Percentiles rank a stretch among this genome's conserved stretches.
Evolutionary conservation across 64 coral and sea anemone species (phyloP).

Genomic region (Stichodactyla mertensii): DNA sequence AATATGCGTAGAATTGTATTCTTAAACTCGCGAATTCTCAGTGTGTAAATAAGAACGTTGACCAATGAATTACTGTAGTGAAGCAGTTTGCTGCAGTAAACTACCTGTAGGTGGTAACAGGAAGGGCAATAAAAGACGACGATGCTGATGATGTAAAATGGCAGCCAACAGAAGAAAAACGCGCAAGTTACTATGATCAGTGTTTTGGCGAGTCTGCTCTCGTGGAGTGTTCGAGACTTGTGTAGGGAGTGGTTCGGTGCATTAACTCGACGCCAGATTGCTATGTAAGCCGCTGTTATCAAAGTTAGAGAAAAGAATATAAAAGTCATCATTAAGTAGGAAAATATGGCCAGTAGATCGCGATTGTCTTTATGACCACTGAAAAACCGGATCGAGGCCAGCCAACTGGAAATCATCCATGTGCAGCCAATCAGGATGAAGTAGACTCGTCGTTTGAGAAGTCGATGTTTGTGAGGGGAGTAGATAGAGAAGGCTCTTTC

Average conservation of each 20-base stretch:
- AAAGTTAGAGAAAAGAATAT: slow-evolving; percentile 40
- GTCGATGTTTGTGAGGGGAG: slow-evolving; percentile 56
- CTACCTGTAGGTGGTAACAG: slow-evolving; percentile 38
- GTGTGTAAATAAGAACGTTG: slow-evolving; percentile 52
- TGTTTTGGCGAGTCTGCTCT: slow-evolving; percentile 41
- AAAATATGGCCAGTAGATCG: slow-evolving; percentile 8
- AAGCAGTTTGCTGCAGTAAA: slow-evolving; percentile 52
- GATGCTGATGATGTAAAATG: slow-evolving; percentile 59
- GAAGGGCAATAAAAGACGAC: slow-evolving; percentile 27
- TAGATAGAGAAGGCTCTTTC: slow-evolving; percentile 63
- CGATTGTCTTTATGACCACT: slow-evolving; percentile 20
- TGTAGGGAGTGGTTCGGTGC: slow-evolving; percentile 26
- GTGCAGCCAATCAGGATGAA: slow-evolving; percentile 45
- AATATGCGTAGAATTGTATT: slow-evolving; percentile 30
- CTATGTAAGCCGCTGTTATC: slow-evolving; percentile 31
- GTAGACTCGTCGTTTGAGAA: slow-evolving; percentile 31
- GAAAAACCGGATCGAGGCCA: slow-evolving; percentile 47
- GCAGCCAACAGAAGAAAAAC: slow-evolving; percentile 53
- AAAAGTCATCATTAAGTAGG: slow-evolving; percentile 37
- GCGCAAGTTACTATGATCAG: slow-evolving; percentile 41
- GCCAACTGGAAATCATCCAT: slow-evolving; percentile 50
- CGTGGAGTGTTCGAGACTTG: slow-evolving; percentile 28
- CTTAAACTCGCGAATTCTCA: slow-evolving; percentile 51
- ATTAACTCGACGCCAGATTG: slow-evolving; percentile 40
- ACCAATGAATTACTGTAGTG: slow-evolving; percentile 61